phyloP scores from a whole-genome alignment of 2,888 invertebrate species.

The Eurois occulta region DNA sequence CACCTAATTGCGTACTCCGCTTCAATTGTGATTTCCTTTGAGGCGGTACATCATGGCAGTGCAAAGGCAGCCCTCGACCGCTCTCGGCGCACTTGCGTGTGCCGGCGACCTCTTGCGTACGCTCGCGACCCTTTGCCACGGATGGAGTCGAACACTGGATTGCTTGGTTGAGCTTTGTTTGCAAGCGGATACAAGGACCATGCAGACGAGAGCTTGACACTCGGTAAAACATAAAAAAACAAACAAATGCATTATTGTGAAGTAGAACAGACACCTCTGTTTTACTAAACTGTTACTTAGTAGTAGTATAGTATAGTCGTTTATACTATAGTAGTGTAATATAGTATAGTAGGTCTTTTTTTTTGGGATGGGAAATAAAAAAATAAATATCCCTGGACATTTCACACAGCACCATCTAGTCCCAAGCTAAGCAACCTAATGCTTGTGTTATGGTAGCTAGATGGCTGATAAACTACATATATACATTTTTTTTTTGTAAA shows the following conservation, averaged over 20 bases:
- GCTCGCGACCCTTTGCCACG: constrained; percentile 18
- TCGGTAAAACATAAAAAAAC: constrained; percentile 1
- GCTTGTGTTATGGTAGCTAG: too few species aligned
- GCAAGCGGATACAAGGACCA: constrained; percentile 15
- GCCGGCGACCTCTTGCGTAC: constrained; percentile 19
- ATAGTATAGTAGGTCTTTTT: too few species aligned
- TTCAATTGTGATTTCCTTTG: constrained; percentile 61
- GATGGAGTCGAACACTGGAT: constrained; percentile 5
- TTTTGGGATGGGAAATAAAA: too few species aligned
- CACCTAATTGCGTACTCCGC: constrained; percentile 57
- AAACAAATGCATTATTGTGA: constrained; percentile 8
- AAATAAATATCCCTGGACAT: too few species aligned
- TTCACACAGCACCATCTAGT: too few species aligned
- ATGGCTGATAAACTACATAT: too few species aligned
- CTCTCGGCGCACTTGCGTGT: constrained; percentile 45
- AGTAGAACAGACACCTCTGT: neutral
- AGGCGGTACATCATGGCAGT: constrained; percentile 41
- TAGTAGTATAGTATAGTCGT: too few species aligned
- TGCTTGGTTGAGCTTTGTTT: constrained; percentile 29
- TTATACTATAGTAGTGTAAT: too few species aligned
- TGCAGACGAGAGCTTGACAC: constrained; percentile 16
- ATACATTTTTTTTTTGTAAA: too few species aligned
- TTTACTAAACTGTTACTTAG: neutral
- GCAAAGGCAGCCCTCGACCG: constrained; percentile 50
- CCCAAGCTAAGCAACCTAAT: too few species aligned